These are phyloP conservation scores for Enteromius treurensis DNA, from an alignment of 2,797 vertebrate species.

Conservation along the genomic window DNA sequence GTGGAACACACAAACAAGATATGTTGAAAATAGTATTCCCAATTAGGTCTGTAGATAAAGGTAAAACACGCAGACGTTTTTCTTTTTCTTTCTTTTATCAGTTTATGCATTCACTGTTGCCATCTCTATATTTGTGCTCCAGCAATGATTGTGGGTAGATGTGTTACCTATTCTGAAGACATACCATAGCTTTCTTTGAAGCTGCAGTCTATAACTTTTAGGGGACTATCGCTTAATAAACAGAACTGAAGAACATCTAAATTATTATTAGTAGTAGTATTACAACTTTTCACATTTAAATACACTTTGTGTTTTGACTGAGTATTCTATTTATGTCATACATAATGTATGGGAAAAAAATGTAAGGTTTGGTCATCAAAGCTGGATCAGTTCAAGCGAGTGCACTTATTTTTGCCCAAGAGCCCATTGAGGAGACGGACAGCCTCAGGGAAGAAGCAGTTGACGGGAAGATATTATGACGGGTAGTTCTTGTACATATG, in stretches of 20 bases:
- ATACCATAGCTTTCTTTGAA: no score
- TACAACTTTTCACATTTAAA: background rate
- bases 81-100: background rate
- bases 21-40: background rate
- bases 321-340: background rate
- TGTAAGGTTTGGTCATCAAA: background rate
- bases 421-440: background rate
- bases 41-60: background rate
- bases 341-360: background rate
- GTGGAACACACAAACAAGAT: background rate
- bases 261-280: background rate
- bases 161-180: background rate
- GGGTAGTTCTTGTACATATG: background rate
- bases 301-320: background rate
- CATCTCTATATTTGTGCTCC: background rate
- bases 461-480: background rate
- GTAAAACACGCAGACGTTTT: background rate
- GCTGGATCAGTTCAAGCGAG: background rate
- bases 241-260: no score
- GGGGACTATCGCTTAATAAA: no score
- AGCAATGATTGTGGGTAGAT: background rate
- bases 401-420: conserved; percentile 1
- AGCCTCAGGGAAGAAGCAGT: background rate
- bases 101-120: background rate
- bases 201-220: no score